phyloP scores from a whole-genome alignment of 2,797 vertebrate genomes.

The Artibeus jamaicensis region DNA sequence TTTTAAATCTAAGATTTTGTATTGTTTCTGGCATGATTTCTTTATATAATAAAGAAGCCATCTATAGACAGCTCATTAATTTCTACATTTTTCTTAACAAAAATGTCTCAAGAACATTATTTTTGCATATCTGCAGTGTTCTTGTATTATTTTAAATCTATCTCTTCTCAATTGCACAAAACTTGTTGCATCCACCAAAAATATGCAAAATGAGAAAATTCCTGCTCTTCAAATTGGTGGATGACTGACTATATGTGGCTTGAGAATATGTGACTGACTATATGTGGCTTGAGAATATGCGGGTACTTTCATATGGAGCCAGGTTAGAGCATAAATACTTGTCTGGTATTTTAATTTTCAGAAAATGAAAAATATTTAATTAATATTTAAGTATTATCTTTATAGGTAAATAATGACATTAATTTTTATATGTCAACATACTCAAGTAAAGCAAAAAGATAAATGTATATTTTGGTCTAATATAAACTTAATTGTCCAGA shows the following conservation, averaged over 20 bases:
- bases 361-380: background rate
- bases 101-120: background rate
- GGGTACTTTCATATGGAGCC: background rate
- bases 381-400: background rate
- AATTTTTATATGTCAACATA: background rate
- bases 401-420: background rate
- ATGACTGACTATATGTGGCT: background rate
- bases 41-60: background rate
- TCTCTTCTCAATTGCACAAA: background rate
- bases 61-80: background rate
- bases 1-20: background rate
- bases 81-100: background rate
- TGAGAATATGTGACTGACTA: background rate
- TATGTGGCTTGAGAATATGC: background rate
- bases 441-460: background rate
- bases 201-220: background rate
- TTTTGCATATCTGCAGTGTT: background rate
- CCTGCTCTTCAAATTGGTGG: background rate
- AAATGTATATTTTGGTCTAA: background rate
- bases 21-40: background rate
- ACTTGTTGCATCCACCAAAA: background rate
- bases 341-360: background rate
- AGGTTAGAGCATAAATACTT: background rate
- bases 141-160: background rate
- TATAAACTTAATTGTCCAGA: background rate